Base-by-base conservation (phyloP, 2,113 vertebrate species). In the Periophthalmus modestus region DNA sequence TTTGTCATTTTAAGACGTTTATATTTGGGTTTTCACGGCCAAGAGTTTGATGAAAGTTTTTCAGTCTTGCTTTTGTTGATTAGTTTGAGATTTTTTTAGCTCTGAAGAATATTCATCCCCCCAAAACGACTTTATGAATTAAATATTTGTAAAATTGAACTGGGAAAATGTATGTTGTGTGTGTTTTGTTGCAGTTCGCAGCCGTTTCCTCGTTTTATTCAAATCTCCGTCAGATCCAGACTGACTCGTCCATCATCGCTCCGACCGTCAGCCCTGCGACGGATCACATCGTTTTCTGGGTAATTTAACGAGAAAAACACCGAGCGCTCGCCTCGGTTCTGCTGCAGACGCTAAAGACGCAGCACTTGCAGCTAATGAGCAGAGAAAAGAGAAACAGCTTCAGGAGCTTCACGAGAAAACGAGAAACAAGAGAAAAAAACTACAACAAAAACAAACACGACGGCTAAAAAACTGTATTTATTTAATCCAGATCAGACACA, bases 241-340 rank as follows among this genome's bases (percentile, higher is more conserved):
- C 74, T 82, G 80, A 87, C 76, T 74, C n/a, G 91, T 91, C 85
- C 67, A 91, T 92, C 90, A 91, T 77, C 5, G 34, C 47, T n/a
- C 28, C 74, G 78, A 82, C 76, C 76, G 75, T 24, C 28, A 68
- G 66, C 62, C 58, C 39, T 59, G 71, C 11, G 55, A 79, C 70
- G 66, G 63, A 82, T 78, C 70, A 71, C 73, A 72, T 84, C 47
- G 77, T 89, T 89, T 91, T 91, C 80, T 89, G 84, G 81, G 54
- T 74, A 71, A 90, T 89, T 90, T 87, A 71, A 76, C 73, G 77
- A 69, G 75, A 34, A 76, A 83, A 83, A 80, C 65, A 80, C 54
- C 47, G 19, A 16, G 1, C 78, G 66, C 39, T 80, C 52, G 36
- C 18, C 43, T 74, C 16, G n/a, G 65, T 71, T 81, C 66, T 77